Evolutionary conservation across 30 jellyfish, hydroid and myxozoan genomes (phyloP), one percentile per base, ranked within the genome.

Genomic region (Sanderia malayensis): DNA sequence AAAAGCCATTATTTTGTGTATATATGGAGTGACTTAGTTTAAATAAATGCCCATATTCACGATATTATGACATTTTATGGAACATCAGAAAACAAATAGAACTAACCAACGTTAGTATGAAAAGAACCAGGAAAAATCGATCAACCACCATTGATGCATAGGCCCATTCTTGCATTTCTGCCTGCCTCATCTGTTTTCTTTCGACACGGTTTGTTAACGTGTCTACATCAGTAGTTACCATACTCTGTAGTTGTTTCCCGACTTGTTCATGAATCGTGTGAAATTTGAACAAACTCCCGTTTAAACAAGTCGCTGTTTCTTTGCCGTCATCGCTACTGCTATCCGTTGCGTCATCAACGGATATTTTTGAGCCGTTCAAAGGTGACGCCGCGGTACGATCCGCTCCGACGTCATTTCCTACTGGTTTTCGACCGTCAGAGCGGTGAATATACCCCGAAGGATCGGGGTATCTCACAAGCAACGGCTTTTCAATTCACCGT

Each of bases 131-230:
- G 37, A 73, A 77, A 11, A 67, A 75, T 1, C 95, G 83, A 75
- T 84, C 95, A 41, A 84, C 80, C 10, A 84, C 84, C 74, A 65
- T 70, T 4, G 95, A 75, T 1, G 89, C 90, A 34, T 69, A 75
- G 53, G 69, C 89, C 95, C 95, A 84, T 55, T 73, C 86, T 1
- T 26, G 30, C 44, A 67, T 19, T n/a, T 61, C 57, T 24, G 46
- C 76, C 27, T 67, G 67, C 82, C 75, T 65, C 69, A 19, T 33
- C 30, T 73, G 84, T 30, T 74, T 74, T 8, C 46, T 58, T 29
- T 32, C 26, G 8, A 71, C 82, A 68, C 47, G 57, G 32, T 71
- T 37, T 26, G 87, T 82, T 32, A 82, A 22, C 19, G 68, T 79
- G 10, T 64, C 83, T 34, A 82, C 64, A 9, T 82, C 87, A 1